Base-by-base conservation (phyloP, 92 coral and sea anemone genomes). In the Virgularia gustaviana region DNA sequence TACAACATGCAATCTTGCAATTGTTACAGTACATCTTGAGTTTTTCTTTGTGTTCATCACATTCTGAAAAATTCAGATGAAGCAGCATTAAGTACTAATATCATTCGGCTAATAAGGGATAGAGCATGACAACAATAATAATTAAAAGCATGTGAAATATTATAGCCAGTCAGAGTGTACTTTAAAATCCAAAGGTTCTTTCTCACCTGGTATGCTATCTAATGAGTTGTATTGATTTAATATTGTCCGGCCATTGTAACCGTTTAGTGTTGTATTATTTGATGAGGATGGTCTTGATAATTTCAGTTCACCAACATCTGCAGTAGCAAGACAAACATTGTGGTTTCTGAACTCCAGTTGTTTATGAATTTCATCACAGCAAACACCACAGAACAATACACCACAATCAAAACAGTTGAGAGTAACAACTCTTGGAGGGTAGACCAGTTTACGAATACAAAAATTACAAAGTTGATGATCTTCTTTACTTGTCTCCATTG, bases 331-430 rank as follows among this genome's bases (percentile, higher is more conserved):
- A 53, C 86, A 65, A 49, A 94, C 71, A 62, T 65, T 87, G 62
- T 94, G 99, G 38, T 86, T 67, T 62, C 90, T 80, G 67, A 89
- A 94, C 67, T 94, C 96, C 61, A 94, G 23, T 49, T 87, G 95
- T 4, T 91, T 87, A 59, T 94, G 99, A 62, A 94, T 94, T 53
- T 83, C 87, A 58, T 94, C 99, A 9, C 90, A 94, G 34, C 99
- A 94, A 44, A 82, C 72, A 6, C 99, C 99, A 54, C 99, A 94
- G 3, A 86, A 78, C 19, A 65, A 82, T 25, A 94, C 90, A 6
- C 84, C 89, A 72, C 99, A 94, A 36, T 94, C 96, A 1, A 80
- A 78, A 39, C 99, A 94, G 36, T 79, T 84, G 31, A 94, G 83
- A 2, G 96, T 86, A 0, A 89, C 99, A 9, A 90, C 78, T 78